phyloP scores from a whole-genome alignment of 2,888 invertebrate species.

The Platycheirus rosarum region DNA sequence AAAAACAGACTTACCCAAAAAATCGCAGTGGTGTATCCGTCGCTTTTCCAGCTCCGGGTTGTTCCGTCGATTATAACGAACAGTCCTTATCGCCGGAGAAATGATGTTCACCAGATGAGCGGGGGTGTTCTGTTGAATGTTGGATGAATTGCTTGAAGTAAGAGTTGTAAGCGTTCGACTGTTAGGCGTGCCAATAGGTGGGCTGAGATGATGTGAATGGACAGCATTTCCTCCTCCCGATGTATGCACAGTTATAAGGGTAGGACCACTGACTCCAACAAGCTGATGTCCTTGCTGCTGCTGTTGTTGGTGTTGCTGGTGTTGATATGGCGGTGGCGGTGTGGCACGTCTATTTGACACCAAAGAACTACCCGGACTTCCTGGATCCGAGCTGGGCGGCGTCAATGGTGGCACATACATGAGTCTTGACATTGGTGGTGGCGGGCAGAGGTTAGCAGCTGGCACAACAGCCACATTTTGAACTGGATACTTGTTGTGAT shows the following conservation, averaged over 20 bases:
- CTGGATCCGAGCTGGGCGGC: constrained; percentile 94
- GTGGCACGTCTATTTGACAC: constrained; percentile 84
- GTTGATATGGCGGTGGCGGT: constrained; percentile 80
- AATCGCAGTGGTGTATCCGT: constrained; percentile 98
- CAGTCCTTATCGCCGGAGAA: constrained; percentile 80
- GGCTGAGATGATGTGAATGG: constrained; percentile 75
- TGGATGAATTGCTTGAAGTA: constrained; percentile 68
- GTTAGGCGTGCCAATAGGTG: constrained; percentile 63
- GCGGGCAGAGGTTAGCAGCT: constrained; percentile 69
- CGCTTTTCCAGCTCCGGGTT: constrained; percentile 98
- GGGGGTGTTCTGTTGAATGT: constrained; percentile 77
- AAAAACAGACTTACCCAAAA: constrained; percentile 87
- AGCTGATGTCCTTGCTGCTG: constrained; percentile 78
- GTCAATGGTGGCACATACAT: constrained; percentile 93
- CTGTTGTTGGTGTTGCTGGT: constrained; percentile 76
- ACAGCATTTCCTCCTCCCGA: constrained; percentile 42
- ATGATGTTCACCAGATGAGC: constrained; percentile 81
- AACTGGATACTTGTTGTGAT: constrained; percentile 77
- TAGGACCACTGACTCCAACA: constrained; percentile 78
- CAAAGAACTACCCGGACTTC: constrained; percentile 89
- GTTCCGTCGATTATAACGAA: constrained; percentile 95
- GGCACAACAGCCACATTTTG: constrained; percentile 75
- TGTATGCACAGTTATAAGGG: constrained; percentile 77
- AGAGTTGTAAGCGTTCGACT: constrained; percentile 77
- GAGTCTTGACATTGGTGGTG: constrained; percentile 83